A percentile compares a stretch with the other conserved stretches of the same genome.
phyloP scores from a whole-genome alignment of 2,888 invertebrate species.

The Ophion ellenae region DNA sequence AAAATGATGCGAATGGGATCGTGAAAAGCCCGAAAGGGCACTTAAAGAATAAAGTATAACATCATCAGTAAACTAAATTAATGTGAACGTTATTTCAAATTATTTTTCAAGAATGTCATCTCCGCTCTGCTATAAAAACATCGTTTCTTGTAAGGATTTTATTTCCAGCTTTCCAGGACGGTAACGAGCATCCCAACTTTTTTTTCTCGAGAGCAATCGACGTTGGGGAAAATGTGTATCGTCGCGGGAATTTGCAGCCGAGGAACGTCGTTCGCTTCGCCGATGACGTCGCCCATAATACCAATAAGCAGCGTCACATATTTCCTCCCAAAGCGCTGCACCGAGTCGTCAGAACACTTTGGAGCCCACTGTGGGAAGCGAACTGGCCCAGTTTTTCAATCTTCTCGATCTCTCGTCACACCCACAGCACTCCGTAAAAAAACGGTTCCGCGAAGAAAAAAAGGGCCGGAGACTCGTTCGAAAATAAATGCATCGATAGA shows the following conservation, averaged over 20 bases:
- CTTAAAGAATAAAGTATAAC: not conserved
- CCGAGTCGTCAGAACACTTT: not conserved
- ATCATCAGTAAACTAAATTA: not conserved
- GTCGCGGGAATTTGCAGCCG: not conserved
- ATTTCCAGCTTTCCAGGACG: not conserved
- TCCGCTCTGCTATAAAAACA: not conserved
- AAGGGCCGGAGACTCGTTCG: not conserved
- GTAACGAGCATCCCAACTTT: not conserved
- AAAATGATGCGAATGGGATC: not conserved
- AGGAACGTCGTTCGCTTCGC: slow-evolving; percentile 17
- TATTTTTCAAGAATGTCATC: not conserved
- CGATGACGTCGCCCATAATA: slow-evolving; percentile 62
- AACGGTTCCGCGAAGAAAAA: not conserved
- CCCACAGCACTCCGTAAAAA: not conserved
- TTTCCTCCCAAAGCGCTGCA: slow-evolving; percentile 22
- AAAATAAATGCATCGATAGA: not conserved
- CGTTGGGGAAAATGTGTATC: slow-evolving; percentile 33
- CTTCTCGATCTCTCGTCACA: not conserved
- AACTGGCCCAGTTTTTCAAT: not conserved
- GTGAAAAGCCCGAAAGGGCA: not conserved
- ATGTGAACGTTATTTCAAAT: not conserved
- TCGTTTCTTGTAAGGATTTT: not conserved
- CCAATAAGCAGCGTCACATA: slow-evolving; percentile 60
- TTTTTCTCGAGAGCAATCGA: slow-evolving; percentile 2
- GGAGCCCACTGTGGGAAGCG: not conserved